Percentiles rank a stretch among this genome's conserved stretches.
phyloP scores from a whole-genome alignment of 2,113 vertebrate genomes.

The Poicephalus meyeri region DNA sequence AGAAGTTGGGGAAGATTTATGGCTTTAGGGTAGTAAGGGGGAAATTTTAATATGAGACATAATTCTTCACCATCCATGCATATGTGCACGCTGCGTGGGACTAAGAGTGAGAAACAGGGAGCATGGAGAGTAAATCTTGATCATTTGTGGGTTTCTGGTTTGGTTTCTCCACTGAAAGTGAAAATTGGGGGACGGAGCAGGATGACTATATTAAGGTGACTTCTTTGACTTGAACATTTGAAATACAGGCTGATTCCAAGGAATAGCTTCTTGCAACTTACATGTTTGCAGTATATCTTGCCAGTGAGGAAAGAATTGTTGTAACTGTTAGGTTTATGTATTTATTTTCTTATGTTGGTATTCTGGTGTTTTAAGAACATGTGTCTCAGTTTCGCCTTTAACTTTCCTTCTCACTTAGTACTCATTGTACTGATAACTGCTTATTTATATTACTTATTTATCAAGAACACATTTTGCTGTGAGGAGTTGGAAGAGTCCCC shows the following conservation, averaged over 20 bases:
- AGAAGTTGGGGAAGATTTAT: background rate
- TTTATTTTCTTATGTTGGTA: background rate
- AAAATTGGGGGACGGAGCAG: background rate
- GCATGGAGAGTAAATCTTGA: background rate
- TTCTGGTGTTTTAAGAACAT: background rate
- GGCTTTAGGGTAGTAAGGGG: background rate
- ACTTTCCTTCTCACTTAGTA: background rate
- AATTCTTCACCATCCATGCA: background rate
- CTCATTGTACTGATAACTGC: background rate
- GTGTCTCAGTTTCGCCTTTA: background rate
- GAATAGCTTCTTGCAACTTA: background rate
- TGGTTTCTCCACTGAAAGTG: background rate
- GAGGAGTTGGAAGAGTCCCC: background rate
- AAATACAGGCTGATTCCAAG: background rate
- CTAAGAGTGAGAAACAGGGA: background rate
- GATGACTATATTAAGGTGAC: background rate
- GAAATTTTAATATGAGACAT: background rate
- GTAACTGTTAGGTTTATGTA: background rate
- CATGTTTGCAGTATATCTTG: background rate
- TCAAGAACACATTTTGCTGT: background rate
- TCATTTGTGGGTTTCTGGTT: background rate
- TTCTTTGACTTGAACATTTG: background rate
- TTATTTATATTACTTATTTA: background rate
- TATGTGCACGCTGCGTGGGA: background rate
- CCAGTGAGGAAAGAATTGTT: background rate